These are phyloP conservation scores for Petrocephalus zakoni DNA, from an alignment of 2,113 vertebrate genomes.

Conservation along the genomic window DNA sequence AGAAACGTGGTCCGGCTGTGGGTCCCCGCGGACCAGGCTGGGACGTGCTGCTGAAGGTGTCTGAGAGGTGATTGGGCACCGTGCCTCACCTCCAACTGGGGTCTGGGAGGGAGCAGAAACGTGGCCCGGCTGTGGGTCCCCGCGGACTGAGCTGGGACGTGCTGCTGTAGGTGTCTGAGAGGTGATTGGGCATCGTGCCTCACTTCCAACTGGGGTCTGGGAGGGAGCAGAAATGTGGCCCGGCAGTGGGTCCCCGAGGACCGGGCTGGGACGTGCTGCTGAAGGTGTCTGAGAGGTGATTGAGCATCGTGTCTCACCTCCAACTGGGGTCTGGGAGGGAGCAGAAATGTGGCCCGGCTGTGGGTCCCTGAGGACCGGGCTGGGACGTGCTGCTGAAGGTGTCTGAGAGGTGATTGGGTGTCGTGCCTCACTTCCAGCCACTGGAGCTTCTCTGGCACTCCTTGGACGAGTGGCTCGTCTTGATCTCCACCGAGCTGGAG, in stretches of 20 bases:
- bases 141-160: background rate
- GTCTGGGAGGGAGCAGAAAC: too few relatives aligned
- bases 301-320: constrained; percentile 21
- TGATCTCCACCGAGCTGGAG: constrained; percentile 90
- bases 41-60: background rate
- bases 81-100: constrained; percentile 44
- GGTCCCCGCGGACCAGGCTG: background rate
- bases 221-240: background rate
- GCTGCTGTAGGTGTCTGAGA: background rate
- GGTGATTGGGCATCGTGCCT: background rate
- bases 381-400: background rate
- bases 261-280: background rate
- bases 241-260: background rate
- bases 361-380: background rate
- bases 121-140: background rate
- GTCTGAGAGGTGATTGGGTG: background rate
- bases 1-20: background rate
- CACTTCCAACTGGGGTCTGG: constrained; percentile 41
- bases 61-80: background rate
- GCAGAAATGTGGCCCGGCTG: background rate
- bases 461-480: constrained; percentile 77
- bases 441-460: constrained; percentile 96
- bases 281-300: background rate
- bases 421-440: constrained; percentile 60
- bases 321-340: constrained; percentile 53